Conservation (phyloP, 2,797 vertebrate genomes). For the Syngnathus rostellatus region DNA sequence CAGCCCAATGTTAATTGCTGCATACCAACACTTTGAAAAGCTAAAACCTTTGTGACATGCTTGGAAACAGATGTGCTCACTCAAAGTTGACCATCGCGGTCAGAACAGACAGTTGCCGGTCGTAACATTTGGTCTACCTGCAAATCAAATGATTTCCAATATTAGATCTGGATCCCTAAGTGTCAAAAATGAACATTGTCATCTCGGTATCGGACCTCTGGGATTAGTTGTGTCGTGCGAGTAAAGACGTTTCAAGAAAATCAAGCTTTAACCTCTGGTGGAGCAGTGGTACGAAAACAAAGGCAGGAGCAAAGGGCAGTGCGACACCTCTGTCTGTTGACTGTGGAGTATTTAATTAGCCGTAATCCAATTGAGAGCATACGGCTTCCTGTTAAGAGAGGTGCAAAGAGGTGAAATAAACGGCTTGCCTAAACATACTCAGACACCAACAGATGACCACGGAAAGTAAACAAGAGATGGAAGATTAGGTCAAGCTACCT, state of each 20-base stretch:
- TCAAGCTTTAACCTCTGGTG: background rate
- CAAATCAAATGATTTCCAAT: background rate
- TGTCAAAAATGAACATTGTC: background rate
- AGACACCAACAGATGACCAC: background rate
- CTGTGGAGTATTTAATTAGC: conserved; percentile 62
- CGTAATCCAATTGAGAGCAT: conserved; percentile 62
- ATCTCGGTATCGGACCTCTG: too few species aligned
- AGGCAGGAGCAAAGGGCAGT: conserved; percentile 10
- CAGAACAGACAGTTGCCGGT: conserved; percentile 12
- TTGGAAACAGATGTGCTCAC: conserved; percentile 58
- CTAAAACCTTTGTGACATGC: conserved; percentile 46
- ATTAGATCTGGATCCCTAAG: background rate
- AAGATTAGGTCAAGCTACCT: background rate
- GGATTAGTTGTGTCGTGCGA: background rate
- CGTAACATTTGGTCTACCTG: conserved; percentile 5
- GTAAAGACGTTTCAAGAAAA: background rate
- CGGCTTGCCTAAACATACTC: conserved; percentile 44
- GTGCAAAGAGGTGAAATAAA: conserved; percentile 57
- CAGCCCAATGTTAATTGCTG: conserved; percentile 56
- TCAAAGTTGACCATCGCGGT: conserved; percentile 22
- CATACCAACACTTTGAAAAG: conserved; percentile 61
- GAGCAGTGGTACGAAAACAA: conserved; percentile 11
- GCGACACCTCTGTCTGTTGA: conserved; percentile 50
- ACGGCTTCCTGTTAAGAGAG: conserved; percentile 55
- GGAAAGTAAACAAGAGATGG: background rate